phyloP scores from a whole-genome alignment of 2,888 invertebrate genomes.

The Arge pagana region DNA sequence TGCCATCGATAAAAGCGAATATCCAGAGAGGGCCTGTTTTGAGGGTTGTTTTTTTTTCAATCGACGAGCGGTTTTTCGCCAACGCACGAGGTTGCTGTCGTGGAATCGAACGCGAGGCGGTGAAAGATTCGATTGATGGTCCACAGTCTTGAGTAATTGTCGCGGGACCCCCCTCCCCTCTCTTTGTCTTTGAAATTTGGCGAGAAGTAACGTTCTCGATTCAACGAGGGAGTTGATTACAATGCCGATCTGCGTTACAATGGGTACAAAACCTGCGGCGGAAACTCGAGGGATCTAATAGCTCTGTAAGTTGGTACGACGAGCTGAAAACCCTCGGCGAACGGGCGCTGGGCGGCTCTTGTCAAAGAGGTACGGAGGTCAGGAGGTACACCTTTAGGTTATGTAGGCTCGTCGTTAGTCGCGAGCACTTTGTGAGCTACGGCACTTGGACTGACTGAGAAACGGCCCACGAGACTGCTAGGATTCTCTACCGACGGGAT shows the following conservation, averaged over 20 bases:
- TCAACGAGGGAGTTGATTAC: no score
- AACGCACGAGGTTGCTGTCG: no score
- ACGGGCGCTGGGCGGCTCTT: background rate
- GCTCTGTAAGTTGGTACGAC: background rate
- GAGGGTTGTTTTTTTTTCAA: no score
- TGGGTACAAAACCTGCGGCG: background rate
- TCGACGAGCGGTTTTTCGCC: no score
- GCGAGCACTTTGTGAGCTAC: conserved; percentile 18
- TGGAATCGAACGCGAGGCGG: no score
- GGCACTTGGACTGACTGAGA: background rate
- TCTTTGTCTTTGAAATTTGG: no score
- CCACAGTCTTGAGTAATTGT: no score
- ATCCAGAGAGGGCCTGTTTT: no score
- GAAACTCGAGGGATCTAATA: background rate
- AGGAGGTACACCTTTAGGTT: conserved; percentile 9
- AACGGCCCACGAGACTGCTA: background rate
- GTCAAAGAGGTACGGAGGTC: conserved; percentile 9
- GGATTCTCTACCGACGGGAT: background rate
- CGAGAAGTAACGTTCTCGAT: no score
- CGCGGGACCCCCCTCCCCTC: no score
- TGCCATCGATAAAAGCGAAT: no score
- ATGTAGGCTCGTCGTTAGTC: conserved; percentile 8
- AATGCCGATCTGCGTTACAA: conserved; percentile 1
- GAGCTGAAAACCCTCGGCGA: background rate
- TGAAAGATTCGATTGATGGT: no score